Evolutionary conservation across 2,888 invertebrate species (phyloP), one percentile per base, ranked within the genome.

Genomic region (Chorisops tibialis): DNA sequence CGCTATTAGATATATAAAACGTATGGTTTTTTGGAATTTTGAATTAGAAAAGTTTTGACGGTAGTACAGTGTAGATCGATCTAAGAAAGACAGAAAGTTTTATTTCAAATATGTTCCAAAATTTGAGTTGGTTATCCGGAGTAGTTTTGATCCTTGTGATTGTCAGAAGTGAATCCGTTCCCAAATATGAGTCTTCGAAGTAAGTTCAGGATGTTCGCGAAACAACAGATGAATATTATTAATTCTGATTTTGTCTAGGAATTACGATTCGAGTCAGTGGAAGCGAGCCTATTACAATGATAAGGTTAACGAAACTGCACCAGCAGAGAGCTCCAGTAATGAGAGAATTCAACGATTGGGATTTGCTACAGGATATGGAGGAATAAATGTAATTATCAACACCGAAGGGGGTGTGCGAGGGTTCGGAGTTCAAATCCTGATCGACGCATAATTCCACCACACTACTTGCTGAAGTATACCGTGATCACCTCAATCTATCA

Each of bases 301-400:
- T 48, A 75, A 75, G 43, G 48, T 38, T 7, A 67, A 69, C 50
- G 68, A 68, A 16, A 67, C 67, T 2, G 45, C 63, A 7, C 30
- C 30, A 9, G 65, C 68, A 22, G 68, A 59, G 5, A 68, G 73
- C 7, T 70, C 73, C 22, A 74, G 72, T 6, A 77, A 75, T 50
- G 78, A 78, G 35, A 73, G 78, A 9, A 67, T 76, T 24, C 75
- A 78, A 63, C 68, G 78, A 1, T 67, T 78, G 2, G 78, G 78
- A 21, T 78, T 74, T 52, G 71, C 76, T 4, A 78, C 78, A 9
- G 77, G 77, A 3, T 78, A 78, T 69, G 78, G 78, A 12, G 63
- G 65, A 35, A 52, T 65, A 38, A 62, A 63, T 52, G 66, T 63
- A 58, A n/a, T n/a, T n/a, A n/a, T n/a, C n/a, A n/a, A n/a, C n/a